Evolutionary conservation across 2,888 invertebrate genomes (phyloP).

Genomic region (Drosophila macrospina): DNA sequence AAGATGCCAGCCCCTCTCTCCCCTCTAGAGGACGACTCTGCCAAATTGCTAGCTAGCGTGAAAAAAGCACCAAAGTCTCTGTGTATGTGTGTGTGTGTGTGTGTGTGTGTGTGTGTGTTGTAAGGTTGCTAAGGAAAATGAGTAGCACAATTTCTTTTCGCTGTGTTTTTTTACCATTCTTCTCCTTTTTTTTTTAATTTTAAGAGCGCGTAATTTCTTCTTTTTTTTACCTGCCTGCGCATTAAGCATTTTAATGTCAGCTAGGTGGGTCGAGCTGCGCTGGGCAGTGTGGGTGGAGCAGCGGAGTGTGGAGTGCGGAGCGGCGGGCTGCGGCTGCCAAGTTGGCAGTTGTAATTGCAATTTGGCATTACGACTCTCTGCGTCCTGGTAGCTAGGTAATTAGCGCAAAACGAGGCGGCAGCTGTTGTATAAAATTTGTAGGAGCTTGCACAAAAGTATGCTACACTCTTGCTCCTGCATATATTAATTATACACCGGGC

Average conservation of each 20-base stretch:
- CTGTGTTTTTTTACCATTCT: constrained; percentile 35
- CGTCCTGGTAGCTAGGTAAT: constrained; percentile 65
- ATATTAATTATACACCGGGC: constrained; percentile 72
- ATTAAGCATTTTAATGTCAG: constrained; percentile 84
- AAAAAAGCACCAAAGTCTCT: constrained; percentile 28
- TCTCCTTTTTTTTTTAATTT: constrained; percentile 61
- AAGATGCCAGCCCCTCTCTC: too few relatives aligned
- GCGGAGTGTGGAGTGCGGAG: not conserved
- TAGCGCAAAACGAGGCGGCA: constrained; percentile 79
- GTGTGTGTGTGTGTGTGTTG: not conserved
- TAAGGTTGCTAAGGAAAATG: constrained; percentile 33
- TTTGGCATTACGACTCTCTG: constrained; percentile 74
- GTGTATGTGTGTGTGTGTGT: too few relatives aligned
- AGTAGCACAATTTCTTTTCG: constrained; percentile 56
- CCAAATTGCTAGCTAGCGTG: constrained; percentile 55
- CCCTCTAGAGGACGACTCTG: constrained; percentile 42
- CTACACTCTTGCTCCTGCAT: constrained; percentile 58
- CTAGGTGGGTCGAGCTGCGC: constrained; percentile 32
- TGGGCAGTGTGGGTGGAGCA: not conserved
- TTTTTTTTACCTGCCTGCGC: constrained; percentile 62
- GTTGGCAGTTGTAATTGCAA: constrained; percentile 77
- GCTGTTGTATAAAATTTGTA: constrained; percentile 79
- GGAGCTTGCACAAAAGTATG: constrained; percentile 66
- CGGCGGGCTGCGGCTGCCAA: constrained; percentile 34
- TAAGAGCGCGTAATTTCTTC: constrained; percentile 62